phyloP scores from a whole-genome alignment of 37 sponge, comb jelly and placozoan species.

The Halichondria panicea region DNA sequence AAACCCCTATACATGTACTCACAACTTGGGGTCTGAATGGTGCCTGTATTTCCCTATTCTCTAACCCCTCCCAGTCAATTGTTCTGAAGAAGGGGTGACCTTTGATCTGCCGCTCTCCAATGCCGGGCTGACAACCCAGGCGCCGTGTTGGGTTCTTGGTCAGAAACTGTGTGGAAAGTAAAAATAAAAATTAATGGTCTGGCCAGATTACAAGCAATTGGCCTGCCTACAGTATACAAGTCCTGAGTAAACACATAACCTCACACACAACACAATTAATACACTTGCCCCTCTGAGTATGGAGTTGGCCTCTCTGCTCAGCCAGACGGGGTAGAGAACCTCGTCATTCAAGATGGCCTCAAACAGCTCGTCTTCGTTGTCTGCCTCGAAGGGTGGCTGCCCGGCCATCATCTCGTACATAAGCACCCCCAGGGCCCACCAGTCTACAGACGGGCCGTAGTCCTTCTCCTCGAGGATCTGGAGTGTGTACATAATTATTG shows the following conservation, averaged over 20 bases:
- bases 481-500: too few relatives aligned
- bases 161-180: constrained; percentile 54
- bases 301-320: constrained; percentile 90
- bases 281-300: constrained; percentile 92
- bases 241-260: not conserved
- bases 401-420: constrained; percentile 99
- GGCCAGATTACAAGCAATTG: too few relatives aligned
- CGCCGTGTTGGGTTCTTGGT: constrained; percentile 86
- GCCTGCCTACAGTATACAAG: too few relatives aligned
- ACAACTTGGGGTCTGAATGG: constrained; percentile 96
- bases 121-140: constrained; percentile 87
- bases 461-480: constrained; percentile 89
- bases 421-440: constrained; percentile 99
- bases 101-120: constrained; percentile 87
- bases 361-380: constrained; percentile 98
- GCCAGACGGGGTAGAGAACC: constrained; percentile 96
- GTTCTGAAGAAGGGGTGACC: constrained; percentile 89
- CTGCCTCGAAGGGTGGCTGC: constrained; percentile 99
- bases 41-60: constrained; percentile 69
- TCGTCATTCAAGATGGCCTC: constrained; percentile 93
- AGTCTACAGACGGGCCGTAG: constrained; percentile 95
- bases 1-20: constrained; percentile 31
- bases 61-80: constrained; percentile 91
- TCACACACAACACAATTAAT: not conserved
- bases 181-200: not conserved